Percentiles rank a stretch among this genome's conserved stretches.
These are phyloP conservation scores for Merluccius polli DNA, from an alignment of 2,797 vertebrate species.

Conservation along the genomic window DNA sequence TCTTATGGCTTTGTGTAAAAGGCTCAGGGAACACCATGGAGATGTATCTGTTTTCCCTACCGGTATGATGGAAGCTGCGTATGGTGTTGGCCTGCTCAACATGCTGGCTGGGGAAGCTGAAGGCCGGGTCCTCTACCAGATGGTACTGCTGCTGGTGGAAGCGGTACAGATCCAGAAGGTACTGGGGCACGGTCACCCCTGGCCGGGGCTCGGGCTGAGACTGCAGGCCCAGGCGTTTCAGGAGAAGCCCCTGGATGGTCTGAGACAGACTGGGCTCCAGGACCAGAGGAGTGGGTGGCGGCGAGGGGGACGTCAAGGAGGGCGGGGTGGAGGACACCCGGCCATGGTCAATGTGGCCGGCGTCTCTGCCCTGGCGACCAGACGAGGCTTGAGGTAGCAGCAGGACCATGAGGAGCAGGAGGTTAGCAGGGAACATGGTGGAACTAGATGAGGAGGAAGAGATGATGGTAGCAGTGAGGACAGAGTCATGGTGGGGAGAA, in stretches of 20 bases:
- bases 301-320: background rate
- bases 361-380: constrained; percentile 69
- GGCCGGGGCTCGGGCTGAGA: constrained; percentile 69
- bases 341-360: constrained; percentile 60
- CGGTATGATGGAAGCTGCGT: constrained; percentile 78
- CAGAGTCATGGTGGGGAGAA: constrained; percentile 3
- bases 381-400: constrained; percentile 78
- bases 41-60: constrained; percentile 53
- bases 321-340: constrained; percentile 37
- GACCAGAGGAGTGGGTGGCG: constrained; percentile 22
- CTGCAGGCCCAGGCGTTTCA: constrained; percentile 76
- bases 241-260: constrained; percentile 74
- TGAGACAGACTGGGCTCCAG: constrained; percentile 66
- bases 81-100: constrained; percentile 78
- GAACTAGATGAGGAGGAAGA: constrained; percentile 55
- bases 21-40: too few relatives aligned
- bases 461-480: constrained; percentile 9
- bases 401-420: constrained; percentile 80
- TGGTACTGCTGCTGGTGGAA: constrained; percentile 78
- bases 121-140: constrained; percentile 69
- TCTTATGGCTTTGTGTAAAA: background rate
- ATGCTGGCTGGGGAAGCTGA: constrained; percentile 73
- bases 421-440: constrained; percentile 84
- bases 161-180: constrained; percentile 78
- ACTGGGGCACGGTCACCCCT: constrained; percentile 67